These are phyloP conservation scores for Pelodytes ibericus DNA, from an alignment of 2,797 vertebrate genomes.

Conservation along the genomic window DNA sequence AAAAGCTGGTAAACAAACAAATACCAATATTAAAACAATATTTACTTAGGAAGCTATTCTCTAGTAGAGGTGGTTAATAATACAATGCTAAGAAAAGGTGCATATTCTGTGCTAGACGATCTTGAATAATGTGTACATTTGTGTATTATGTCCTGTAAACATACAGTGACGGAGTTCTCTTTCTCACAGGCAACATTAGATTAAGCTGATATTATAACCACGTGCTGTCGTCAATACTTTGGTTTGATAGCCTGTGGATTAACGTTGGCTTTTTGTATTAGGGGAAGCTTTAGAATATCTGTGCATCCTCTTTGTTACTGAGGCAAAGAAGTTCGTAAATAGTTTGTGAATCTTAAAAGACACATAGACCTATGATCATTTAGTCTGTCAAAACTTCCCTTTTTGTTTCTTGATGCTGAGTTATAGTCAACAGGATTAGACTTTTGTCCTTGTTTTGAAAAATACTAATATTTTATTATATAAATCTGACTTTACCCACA, in stretches of 20 bases:
- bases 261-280: conserved; percentile 2
- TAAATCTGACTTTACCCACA: not conserved
- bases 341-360: not conserved
- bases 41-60: no score
- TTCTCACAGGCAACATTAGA: not conserved
- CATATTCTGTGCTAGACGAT: not conserved
- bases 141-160: not conserved
- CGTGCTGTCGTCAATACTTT: not conserved
- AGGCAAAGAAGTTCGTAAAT: not conserved
- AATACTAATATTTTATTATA: not conserved
- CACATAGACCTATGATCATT: not conserved
- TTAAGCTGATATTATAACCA: not conserved
- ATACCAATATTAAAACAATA: no score
- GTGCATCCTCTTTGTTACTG: not conserved
- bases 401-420: no score
- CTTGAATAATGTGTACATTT: not conserved
- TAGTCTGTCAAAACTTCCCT: not conserved
- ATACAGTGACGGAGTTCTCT: not conserved
- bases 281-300: conserved; percentile 1
- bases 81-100: not conserved
- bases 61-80: no score
- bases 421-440: no score
- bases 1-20: no score
- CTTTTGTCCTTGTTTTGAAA: not conserved
- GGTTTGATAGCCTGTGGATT: conserved; percentile 2